phyloP scores from a whole-genome alignment of 2,888 invertebrate genomes.

The Crocallis elinguaria region DNA sequence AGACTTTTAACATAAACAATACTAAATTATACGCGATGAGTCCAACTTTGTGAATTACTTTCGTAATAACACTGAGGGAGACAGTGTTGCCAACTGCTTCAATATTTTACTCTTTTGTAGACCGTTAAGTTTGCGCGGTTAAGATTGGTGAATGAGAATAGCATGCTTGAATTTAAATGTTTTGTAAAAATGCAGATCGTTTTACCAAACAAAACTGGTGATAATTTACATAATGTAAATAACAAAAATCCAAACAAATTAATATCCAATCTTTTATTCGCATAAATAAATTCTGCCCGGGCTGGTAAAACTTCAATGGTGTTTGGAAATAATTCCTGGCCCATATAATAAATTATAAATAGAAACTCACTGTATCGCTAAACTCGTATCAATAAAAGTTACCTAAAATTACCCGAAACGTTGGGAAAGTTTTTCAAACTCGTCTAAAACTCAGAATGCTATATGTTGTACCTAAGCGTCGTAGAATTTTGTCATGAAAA shows the following conservation, averaged over 20 bases:
- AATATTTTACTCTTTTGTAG: slow-evolving; percentile 8
- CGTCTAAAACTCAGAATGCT: slow-evolving; percentile 7
- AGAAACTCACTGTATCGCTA: background rate
- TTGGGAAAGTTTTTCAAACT: slow-evolving; percentile 22
- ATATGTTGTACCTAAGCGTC: slow-evolving; percentile 8
- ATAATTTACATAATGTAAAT: too few species aligned
- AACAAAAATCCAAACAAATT: too few species aligned
- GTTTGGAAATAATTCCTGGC: too few species aligned
- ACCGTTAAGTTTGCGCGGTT: background rate
- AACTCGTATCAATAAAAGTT: slow-evolving; percentile 8
- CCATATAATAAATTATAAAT: background rate
- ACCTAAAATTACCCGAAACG: slow-evolving; percentile 15
- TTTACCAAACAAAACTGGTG: too few species aligned
- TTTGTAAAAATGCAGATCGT: too few species aligned
- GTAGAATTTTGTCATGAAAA: slow-evolving; percentile 26
- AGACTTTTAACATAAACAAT: slow-evolving; percentile 43
- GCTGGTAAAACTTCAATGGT: too few species aligned
- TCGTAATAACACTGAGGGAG: slow-evolving; percentile 25
- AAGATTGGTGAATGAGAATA: too few species aligned
- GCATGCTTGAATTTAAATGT: too few species aligned
- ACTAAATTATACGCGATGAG: slow-evolving; percentile 36
- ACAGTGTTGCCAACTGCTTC: slow-evolving; percentile 17
- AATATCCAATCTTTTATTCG: too few species aligned
- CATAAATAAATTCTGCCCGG: too few species aligned
- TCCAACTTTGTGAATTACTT: slow-evolving; percentile 37